Conservation (phyloP, 2,797 vertebrate genomes). For the Orestias chungarensis region DNA sequence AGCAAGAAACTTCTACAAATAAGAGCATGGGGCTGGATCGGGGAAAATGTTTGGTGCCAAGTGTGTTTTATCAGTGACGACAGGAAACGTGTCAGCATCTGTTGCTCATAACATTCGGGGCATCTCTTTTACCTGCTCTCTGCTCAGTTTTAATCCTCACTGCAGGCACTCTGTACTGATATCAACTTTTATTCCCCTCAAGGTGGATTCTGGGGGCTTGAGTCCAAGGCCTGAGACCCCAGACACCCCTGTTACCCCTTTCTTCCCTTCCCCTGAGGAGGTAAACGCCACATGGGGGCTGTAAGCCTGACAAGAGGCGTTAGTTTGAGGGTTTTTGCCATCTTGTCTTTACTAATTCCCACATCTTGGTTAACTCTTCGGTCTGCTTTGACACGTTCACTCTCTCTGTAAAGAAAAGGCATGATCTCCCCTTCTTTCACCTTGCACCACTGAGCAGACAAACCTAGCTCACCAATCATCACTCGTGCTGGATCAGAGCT, state of each 20-base stretch:
- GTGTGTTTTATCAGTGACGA: conserved; percentile 17
- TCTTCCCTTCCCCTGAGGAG: conserved; percentile 77
- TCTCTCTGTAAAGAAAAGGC: conserved; percentile 43
- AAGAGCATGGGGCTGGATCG: conserved; percentile 48
- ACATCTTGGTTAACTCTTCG: conserved; percentile 32
- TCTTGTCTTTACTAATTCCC: conserved; percentile 15
- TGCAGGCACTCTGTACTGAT: conserved; percentile 65
- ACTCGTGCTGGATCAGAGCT: conserved; percentile 50
- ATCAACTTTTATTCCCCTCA: conserved; percentile 75
- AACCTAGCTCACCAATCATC: conserved; percentile 36
- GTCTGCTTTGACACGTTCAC: conserved; percentile 36
- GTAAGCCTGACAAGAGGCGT: conserved; percentile 43
- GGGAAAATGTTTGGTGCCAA: conserved; percentile 23
- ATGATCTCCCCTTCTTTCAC: conserved; percentile 53
- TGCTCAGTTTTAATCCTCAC: conserved; percentile 45
- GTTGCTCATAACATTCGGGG: neutral
- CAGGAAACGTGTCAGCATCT: conserved; percentile 55
- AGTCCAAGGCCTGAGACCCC: conserved; percentile 79
- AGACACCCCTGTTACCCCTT: conserved; percentile 78
- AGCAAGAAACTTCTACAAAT: conserved; percentile 42
- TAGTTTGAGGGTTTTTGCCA: conserved; percentile 28
- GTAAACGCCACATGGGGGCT: conserved; percentile 69
- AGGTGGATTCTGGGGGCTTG: conserved; percentile 80
- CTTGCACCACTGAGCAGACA: conserved; percentile 15
- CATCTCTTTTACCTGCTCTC: conserved; percentile 28